Percentiles rank a stretch among this genome's conserved stretches.
Evolutionary conservation across 2,113 vertebrate species (phyloP).

Genomic region (Phyllostomus discolor): DNA sequence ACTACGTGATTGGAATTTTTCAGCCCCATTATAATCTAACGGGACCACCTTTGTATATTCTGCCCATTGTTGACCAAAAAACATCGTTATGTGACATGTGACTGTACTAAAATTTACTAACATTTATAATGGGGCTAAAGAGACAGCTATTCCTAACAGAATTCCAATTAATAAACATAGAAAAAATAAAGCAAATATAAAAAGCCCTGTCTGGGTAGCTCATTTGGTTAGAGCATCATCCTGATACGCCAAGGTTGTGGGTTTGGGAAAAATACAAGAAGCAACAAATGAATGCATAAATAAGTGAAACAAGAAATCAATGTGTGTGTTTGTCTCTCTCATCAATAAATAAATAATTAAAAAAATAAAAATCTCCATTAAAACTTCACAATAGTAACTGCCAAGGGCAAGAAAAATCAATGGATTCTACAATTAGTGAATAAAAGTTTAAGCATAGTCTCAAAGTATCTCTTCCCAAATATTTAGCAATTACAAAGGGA

Average conservation of each 20-base stretch:
- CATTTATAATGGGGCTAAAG: not conserved
- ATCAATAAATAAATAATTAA: too few relatives aligned
- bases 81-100: not conserved
- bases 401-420: not conserved
- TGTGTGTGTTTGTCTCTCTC: too few relatives aligned
- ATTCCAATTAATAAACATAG: not conserved
- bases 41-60: not conserved
- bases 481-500: not conserved
- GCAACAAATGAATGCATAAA: too few relatives aligned
- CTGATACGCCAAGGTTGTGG: too few relatives aligned
- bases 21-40: not conserved
- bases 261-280: too few relatives aligned
- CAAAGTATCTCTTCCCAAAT: not conserved
- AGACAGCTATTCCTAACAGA: not conserved
- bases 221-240: too few relatives aligned
- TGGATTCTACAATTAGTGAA: not conserved
- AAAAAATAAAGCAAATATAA: not conserved
- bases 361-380: constrained; percentile 26
- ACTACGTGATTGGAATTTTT: not conserved
- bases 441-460: not conserved
- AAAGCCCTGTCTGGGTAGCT: too few relatives aligned
- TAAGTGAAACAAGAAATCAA: too few relatives aligned
- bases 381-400: not conserved
- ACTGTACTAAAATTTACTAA: not conserved
- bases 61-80: not conserved